These are phyloP conservation scores for Cotesia typhae DNA, from an alignment of 1,140 invertebrate species.

Conservation along the genomic window DNA sequence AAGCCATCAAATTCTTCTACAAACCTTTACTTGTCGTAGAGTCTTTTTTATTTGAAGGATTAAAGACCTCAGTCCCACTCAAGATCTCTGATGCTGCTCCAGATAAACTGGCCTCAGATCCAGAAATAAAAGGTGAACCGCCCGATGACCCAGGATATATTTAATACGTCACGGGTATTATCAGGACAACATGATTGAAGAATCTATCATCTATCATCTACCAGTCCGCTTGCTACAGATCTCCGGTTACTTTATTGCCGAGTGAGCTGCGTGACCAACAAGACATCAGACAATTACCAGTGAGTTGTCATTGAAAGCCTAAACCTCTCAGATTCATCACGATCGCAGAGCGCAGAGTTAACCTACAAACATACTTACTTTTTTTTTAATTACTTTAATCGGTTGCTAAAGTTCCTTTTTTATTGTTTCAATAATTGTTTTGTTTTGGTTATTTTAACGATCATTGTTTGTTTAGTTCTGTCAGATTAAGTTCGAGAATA, in stretches of 20 bases:
- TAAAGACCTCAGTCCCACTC: too few species aligned
- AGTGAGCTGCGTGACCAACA: conserved; percentile 12
- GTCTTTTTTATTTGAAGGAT: too few species aligned
- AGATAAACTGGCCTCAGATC: not conserved
- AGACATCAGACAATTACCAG: not conserved
- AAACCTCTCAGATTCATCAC: not conserved
- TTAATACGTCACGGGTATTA: conserved; percentile 1
- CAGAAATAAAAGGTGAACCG: not conserved
- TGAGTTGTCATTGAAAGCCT: conserved; percentile 13
- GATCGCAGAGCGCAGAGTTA: conserved; percentile 2
- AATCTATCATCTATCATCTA: not conserved
- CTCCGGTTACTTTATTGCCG: conserved; percentile 10
- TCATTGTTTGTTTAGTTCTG: too few species aligned
- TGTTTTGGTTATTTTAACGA: too few species aligned
- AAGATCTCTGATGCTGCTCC: too few species aligned
- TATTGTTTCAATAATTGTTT: too few species aligned
- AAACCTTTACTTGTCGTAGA: too few species aligned
- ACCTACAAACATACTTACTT: conserved; percentile 35
- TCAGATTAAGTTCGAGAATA: too few species aligned
- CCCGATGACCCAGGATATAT: too few species aligned
- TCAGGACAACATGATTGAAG: conserved; percentile 17
- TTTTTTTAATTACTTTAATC: not conserved
- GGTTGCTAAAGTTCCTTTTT: too few species aligned
- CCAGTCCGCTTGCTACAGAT: too few species aligned
- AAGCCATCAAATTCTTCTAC: too few species aligned